Conservation (phyloP, 1,140 invertebrate species). For the Cyrtorhinus lividipennis region DNA sequence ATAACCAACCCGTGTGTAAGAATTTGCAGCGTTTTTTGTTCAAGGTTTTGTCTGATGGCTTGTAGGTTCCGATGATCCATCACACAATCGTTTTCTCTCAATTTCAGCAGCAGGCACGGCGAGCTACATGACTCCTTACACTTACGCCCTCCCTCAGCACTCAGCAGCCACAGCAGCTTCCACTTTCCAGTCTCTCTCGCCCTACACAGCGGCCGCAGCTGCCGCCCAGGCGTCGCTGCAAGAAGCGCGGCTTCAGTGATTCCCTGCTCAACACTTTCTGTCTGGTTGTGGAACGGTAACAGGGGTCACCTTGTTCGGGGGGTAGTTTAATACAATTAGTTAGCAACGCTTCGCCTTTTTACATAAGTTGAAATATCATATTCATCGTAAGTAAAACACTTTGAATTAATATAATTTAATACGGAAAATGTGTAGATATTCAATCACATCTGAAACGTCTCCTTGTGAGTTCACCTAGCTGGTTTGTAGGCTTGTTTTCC, state of each 20-base stretch:
- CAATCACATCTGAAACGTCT: too few relatives aligned
- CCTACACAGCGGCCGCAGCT: constrained; percentile 27
- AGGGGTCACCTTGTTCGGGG: background rate
- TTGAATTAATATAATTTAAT: too few relatives aligned
- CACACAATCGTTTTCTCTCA: too few relatives aligned
- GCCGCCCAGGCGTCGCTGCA: constrained; percentile 27
- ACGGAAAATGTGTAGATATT: background rate
- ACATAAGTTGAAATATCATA: too few relatives aligned
- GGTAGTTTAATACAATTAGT: background rate
- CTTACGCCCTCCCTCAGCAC: constrained; percentile 27
- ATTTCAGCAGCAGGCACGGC: constrained; percentile 27
- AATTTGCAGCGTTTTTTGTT: too few relatives aligned
- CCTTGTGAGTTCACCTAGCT: too few relatives aligned
- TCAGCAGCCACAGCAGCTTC: constrained; percentile 23
- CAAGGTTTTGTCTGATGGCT: too few relatives aligned
- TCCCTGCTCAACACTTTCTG: background rate
- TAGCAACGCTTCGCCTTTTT: constrained; percentile 2
- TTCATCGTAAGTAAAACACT: too few relatives aligned
- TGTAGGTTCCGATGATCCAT: too few relatives aligned
- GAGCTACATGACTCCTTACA: constrained; percentile 29
- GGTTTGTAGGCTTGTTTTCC: too few relatives aligned
- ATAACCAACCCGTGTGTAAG: too few relatives aligned
- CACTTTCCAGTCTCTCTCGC: constrained; percentile 27
- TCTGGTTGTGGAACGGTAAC: background rate
- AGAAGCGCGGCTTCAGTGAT: constrained; percentile 29